Evolutionary conservation across 2,113 vertebrate species (phyloP).

Genomic region (Dermatemys mawii): DNA sequence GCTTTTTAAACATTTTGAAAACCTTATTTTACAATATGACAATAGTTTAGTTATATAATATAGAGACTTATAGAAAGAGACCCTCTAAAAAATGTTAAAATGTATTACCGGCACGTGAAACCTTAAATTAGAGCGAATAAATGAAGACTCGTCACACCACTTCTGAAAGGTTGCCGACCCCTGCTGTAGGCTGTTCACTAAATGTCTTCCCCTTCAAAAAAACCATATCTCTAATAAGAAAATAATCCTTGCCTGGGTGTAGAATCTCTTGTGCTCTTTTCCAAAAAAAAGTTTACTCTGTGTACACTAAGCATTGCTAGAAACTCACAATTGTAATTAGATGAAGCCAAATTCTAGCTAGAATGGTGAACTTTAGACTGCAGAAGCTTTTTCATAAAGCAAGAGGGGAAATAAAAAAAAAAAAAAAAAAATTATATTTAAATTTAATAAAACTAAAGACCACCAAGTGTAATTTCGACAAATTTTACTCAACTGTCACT

Average conservation of each 20-base stretch:
- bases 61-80: no score
- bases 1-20: no score
- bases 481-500: background rate
- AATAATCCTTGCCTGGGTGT: background rate
- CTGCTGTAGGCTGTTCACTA: constrained; percentile 9
- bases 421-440: no score
- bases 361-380: background rate
- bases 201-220: background rate
- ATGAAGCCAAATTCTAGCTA: background rate
- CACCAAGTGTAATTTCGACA: accelerated
- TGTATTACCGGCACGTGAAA: no score
- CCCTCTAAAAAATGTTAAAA: no score
- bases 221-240: background rate
- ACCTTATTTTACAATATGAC: no score
- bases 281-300: accelerated
- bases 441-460: no score
- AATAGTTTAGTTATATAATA: no score
- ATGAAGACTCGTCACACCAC: no score
- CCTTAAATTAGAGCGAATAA: no score
- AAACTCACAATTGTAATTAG: constrained; percentile 7
- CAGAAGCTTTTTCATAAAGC: background rate
- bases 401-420: background rate
- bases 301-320: background rate
- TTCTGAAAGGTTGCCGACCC: no score
- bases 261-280: background rate